Conservation (phyloP, 2,113 vertebrate species). For the Vidua chalybeata region DNA sequence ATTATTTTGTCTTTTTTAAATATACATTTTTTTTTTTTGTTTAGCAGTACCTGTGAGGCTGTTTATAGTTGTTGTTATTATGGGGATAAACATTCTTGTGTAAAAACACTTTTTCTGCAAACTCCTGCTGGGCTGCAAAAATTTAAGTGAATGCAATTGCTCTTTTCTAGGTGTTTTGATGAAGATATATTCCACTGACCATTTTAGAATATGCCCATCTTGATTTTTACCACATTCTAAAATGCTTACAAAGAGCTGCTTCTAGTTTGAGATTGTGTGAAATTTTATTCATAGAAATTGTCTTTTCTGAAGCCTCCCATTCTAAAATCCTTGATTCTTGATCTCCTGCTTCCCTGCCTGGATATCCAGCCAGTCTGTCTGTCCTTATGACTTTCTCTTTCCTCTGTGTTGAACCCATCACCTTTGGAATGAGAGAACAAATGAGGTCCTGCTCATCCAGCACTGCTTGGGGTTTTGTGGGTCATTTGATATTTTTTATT, state of each 20-base stretch:
- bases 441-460: neutral
- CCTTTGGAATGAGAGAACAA: neutral
- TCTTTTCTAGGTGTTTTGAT: neutral
- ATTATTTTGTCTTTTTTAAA: neutral
- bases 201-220: neutral
- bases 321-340: neutral
- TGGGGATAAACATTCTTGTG: neutral
- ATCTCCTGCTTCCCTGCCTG: neutral
- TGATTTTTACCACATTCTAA: neutral
- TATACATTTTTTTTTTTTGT: neutral
- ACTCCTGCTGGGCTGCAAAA: neutral
- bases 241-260: neutral
- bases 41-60: neutral
- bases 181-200: neutral
- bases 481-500: neutral
- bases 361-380: neutral
- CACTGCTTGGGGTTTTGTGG: neutral
- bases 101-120: neutral
- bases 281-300: neutral
- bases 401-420: neutral
- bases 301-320: neutral
- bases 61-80: neutral
- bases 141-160: neutral
- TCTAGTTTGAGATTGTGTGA: neutral
- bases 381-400: neutral